phyloP scores from a whole-genome alignment of 2,797 vertebrate species.

The Selene dorsalis region DNA sequence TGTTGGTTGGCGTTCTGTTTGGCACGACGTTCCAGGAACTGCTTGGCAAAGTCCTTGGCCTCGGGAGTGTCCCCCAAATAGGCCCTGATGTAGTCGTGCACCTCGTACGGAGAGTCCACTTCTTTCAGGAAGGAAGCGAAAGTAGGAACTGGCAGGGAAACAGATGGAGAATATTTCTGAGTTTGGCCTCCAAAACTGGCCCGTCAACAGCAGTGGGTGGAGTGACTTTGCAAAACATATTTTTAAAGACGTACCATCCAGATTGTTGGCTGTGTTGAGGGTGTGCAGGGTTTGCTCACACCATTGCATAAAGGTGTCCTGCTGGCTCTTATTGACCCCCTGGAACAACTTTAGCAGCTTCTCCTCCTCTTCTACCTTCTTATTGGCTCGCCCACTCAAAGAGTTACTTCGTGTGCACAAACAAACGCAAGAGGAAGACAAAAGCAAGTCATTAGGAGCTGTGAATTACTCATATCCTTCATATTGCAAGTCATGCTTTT shows the following conservation, averaged over 20 bases:
- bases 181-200: slow-evolving; percentile 7
- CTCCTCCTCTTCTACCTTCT: slow-evolving; percentile 98
- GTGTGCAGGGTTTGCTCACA: slow-evolving; percentile 98
- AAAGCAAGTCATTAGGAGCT: slow-evolving; percentile 13
- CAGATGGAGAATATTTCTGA: slow-evolving; percentile 31
- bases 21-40: slow-evolving; percentile 99
- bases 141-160: slow-evolving; percentile 90
- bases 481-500: slow-evolving; percentile 18
- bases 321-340: slow-evolving; percentile 93
- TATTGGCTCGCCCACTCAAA: slow-evolving; percentile 91
- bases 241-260: slow-evolving; percentile 91
- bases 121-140: slow-evolving; percentile 99
- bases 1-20: slow-evolving; percentile 97
- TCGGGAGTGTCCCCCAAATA: slow-evolving; percentile 98
- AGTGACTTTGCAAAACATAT: background rate
- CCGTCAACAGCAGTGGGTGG: slow-evolving; percentile 22
- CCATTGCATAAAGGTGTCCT: slow-evolving; percentile 99
- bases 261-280: slow-evolving; percentile 98
- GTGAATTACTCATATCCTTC: slow-evolving; percentile 41
- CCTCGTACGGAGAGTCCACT: slow-evolving; percentile 98
- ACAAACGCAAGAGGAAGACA: slow-evolving; percentile 15
- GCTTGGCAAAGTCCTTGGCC: slow-evolving; percentile 99
- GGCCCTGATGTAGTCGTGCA: slow-evolving; percentile 97
- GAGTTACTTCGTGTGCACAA: slow-evolving; percentile 87
- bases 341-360: slow-evolving; percentile 98